Evolutionary conservation across 2,888 invertebrate genomes (phyloP).

Genomic region (Busseola fusca): DNA sequence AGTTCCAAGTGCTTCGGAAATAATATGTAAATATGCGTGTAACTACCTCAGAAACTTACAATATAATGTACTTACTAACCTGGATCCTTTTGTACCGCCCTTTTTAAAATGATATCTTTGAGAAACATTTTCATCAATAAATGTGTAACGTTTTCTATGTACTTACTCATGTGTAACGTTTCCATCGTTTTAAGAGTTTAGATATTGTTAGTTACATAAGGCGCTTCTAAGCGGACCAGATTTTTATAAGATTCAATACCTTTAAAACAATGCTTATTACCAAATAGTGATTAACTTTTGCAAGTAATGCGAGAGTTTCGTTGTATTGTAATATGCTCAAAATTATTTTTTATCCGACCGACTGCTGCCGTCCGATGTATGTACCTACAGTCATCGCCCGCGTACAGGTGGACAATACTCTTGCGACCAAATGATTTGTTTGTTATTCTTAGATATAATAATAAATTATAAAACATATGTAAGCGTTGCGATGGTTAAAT

Average conservation of each 20-base stretch:
- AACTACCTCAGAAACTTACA: slow-evolving; percentile 35
- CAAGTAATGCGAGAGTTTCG: not conserved
- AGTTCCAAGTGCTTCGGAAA: slow-evolving; percentile 7
- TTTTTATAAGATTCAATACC: no score
- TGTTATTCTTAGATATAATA: slow-evolving; percentile 5
- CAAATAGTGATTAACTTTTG: slow-evolving; percentile 4
- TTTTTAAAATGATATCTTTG: slow-evolving; percentile 5
- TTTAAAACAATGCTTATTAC: no score
- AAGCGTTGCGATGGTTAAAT: slow-evolving; percentile 10
- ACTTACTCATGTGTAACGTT: not conserved
- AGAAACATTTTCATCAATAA: not conserved
- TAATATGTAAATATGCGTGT: not conserved
- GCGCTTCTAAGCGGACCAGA: not conserved
- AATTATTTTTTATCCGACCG: slow-evolving; percentile 1
- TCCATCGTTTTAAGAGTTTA: not conserved
- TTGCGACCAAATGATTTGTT: slow-evolving; percentile 8
- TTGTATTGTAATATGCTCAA: slow-evolving; percentile 20
- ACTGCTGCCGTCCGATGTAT: slow-evolving; percentile 23
- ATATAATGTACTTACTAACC: not conserved
- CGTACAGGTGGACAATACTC: slow-evolving; percentile 20
- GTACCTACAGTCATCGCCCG: not conserved
- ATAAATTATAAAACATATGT: not conserved
- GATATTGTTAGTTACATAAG: not conserved
- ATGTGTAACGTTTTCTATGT: not conserved
- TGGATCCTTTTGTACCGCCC: slow-evolving; percentile 25